Conservation (phyloP, 2,797 vertebrate genomes). For the Bothrops alternatus region DNA sequence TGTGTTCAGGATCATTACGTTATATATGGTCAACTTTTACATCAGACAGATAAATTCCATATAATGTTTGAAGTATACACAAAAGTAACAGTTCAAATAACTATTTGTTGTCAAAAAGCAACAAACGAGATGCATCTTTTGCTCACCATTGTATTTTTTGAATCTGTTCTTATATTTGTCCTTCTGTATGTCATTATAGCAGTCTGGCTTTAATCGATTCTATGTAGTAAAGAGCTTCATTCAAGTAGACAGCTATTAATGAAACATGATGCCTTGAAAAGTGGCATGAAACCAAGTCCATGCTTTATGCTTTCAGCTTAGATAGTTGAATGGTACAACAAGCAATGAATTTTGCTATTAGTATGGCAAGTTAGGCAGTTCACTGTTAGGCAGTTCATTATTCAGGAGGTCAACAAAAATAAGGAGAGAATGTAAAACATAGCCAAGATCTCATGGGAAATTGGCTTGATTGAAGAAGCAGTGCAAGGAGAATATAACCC, state of each 20-base stretch:
- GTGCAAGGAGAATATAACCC: not conserved
- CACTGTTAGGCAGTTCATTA: not conserved
- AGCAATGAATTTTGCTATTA: not conserved
- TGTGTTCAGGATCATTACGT: too few relatives aligned
- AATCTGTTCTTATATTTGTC: slow-evolving; percentile 7
- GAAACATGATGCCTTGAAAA: slow-evolving; percentile 28
- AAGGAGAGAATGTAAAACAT: not conserved
- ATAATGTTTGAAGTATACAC: too few relatives aligned
- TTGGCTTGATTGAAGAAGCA: too few relatives aligned
- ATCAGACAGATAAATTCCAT: too few relatives aligned
- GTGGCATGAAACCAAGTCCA: slow-evolving; percentile 3
- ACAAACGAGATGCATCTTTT: slow-evolving; percentile 31
- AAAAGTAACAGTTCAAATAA: too few relatives aligned
- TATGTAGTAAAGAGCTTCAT: slow-evolving; percentile 17
- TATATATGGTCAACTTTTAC: too few relatives aligned
- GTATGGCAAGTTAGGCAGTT: slow-evolving; percentile 1
- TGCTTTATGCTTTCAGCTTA: not conserved
- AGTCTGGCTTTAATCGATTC: slow-evolving; percentile 29
- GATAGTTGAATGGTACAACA: not conserved
- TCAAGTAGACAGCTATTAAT: slow-evolving; percentile 35
- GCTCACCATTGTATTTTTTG: slow-evolving; percentile 10
- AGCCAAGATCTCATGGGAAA: not conserved
- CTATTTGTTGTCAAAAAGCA: too few relatives aligned
- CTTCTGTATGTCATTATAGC: slow-evolving; percentile 22
- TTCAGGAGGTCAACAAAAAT: slow-evolving; percentile 40